phyloP scores from a whole-genome alignment of 2,113 vertebrate genomes.

The Athene noctua region DNA sequence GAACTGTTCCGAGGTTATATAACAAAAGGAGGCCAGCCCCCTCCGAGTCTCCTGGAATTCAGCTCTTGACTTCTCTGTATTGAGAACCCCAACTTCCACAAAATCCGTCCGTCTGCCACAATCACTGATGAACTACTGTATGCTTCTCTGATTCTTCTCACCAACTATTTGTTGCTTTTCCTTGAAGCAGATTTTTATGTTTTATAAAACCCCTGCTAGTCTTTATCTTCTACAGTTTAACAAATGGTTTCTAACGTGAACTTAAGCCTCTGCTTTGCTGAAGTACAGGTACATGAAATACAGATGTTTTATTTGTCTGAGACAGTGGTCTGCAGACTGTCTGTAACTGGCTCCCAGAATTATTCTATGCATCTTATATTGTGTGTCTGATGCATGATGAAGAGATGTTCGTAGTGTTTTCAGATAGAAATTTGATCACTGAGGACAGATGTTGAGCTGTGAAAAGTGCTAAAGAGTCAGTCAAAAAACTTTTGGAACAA shows the following conservation, averaged over 20 bases:
- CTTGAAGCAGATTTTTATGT: background rate
- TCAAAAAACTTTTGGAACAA: background rate
- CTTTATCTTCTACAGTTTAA: background rate
- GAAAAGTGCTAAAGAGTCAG: background rate
- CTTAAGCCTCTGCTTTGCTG: background rate
- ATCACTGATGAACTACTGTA: background rate
- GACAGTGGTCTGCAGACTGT: background rate
- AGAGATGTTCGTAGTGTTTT: background rate
- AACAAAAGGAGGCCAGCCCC: background rate
- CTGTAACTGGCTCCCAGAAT: background rate
- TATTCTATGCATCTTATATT: background rate
- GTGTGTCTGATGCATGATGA: background rate
- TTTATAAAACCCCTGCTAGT: background rate
- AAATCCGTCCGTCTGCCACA: background rate
- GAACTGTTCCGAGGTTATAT: background rate
- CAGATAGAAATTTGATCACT: fast-evolving
- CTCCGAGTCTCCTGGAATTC: background rate
- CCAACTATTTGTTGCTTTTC: background rate
- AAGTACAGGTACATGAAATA: background rate
- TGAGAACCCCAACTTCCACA: background rate
- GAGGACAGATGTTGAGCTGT: background rate
- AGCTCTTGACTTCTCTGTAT: background rate
- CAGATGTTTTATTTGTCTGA: background rate
- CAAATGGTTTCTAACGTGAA: background rate
- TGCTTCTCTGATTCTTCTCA: background rate